Conservation (phyloP, 2,113 vertebrate species). For the Micromys minutus region DNA sequence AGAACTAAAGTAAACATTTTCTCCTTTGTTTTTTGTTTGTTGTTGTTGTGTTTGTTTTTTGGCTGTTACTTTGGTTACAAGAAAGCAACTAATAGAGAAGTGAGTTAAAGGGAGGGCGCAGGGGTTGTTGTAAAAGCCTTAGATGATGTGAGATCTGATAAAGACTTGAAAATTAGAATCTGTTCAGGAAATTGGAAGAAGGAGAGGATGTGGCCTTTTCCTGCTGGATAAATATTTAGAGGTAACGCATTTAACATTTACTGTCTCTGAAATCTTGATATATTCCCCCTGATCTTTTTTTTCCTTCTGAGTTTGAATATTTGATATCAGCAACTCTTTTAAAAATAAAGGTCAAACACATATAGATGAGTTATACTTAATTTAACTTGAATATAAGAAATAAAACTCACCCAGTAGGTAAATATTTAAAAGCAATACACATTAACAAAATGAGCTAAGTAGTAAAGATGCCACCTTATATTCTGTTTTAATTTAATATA, state of each 20-base stretch:
- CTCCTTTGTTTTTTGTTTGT: background rate
- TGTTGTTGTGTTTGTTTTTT: background rate
- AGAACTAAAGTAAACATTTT: background rate
- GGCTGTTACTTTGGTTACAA: background rate
- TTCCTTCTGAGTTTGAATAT: background rate
- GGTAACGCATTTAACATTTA: slow-evolving; percentile 36
- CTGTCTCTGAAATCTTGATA: background rate
- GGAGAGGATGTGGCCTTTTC: background rate
- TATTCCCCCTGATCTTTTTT: background rate
- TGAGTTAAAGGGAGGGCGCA: fast-evolving
- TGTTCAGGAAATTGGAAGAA: background rate
- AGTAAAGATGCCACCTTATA: background rate
- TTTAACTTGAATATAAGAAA: slow-evolving; percentile 1
- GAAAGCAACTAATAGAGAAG: background rate
- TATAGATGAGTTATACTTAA: background rate
- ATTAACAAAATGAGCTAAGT: background rate
- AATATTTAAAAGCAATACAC: background rate
- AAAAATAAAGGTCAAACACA: slow-evolving; percentile 21
- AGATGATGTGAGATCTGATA: background rate
- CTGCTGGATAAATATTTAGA: slow-evolving; percentile 29
- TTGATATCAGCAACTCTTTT: background rate
- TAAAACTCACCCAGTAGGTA: background rate
- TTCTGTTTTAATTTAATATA: background rate
- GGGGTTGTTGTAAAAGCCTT: too few relatives aligned
- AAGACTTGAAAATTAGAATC: background rate